Conservation (phyloP, 2,797 vertebrate genomes). For the Coccyzus lansbergi region DNA sequence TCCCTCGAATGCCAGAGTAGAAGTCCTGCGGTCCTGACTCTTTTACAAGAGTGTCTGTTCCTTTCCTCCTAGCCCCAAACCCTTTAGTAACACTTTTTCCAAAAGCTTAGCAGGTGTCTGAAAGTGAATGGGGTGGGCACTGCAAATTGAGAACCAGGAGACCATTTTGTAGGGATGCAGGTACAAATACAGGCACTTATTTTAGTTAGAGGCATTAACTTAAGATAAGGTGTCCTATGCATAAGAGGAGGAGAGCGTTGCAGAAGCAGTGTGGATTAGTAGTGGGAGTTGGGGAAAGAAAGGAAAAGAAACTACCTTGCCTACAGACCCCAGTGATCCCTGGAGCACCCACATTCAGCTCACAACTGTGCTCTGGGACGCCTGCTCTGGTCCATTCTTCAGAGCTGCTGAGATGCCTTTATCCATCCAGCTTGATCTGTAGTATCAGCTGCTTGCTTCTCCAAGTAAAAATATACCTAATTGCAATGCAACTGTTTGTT, state of each 20-base stretch:
- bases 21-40: not conserved
- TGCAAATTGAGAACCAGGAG: not conserved
- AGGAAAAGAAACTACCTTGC: not conserved
- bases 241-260: not conserved
- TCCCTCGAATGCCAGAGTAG: not conserved
- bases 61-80: not conserved
- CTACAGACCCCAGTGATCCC: not conserved
- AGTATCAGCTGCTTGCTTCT: conserved; percentile 37
- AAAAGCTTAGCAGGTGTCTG: not conserved
- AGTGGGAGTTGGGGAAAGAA: not conserved
- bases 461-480: conserved; percentile 75
- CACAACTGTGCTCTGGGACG: not conserved
- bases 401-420: not conserved
- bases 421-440: not conserved
- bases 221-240: accelerated
- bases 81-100: not conserved
- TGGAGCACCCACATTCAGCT: not conserved
- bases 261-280: not conserved
- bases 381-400: not conserved
- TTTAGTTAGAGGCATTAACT: not conserved
- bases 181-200: not conserved
- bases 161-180: not conserved
- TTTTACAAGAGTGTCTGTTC: not conserved
- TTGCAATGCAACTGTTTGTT: conserved; percentile 63
- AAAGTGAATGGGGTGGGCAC: not conserved